Evolutionary conservation across 2,797 vertebrate species (phyloP).

Genomic region (Coccyzus lansbergi): DNA sequence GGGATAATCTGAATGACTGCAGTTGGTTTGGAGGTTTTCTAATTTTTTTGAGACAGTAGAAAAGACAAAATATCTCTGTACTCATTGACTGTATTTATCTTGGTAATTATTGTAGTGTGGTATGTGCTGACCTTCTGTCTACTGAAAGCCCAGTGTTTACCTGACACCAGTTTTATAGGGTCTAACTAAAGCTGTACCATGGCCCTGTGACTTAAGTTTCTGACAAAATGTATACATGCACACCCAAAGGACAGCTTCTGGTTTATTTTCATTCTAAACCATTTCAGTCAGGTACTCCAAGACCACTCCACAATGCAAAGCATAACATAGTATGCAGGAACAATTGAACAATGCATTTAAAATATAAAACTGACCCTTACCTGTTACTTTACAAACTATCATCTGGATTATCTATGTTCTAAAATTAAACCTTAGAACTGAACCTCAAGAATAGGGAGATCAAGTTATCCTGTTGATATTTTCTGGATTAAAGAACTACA

Average conservation of each 20-base stretch:
- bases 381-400: neutral
- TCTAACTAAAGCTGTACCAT: neutral
- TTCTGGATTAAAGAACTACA: neutral
- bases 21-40: neutral
- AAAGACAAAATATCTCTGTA: neutral
- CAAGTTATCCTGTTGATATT: neutral
- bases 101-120: neutral
- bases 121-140: neutral
- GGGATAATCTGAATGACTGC: neutral
- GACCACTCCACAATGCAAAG: neutral
- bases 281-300: neutral
- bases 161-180: neutral
- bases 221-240: neutral
- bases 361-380: neutral
- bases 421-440: neutral
- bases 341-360: neutral
- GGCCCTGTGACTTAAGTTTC: neutral
- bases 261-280: neutral
- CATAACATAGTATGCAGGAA: neutral
- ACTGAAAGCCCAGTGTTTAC: neutral
- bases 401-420: neutral
- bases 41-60: neutral
- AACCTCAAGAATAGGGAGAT: neutral
- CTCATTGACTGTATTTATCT: neutral
- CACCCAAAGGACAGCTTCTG: neutral